A percentile compares a stretch with the other conserved stretches of the same genome.
These are phyloP conservation scores for Lasiurus borealis DNA, from an alignment of 2,113 vertebrate genomes.

Conservation along the genomic window DNA sequence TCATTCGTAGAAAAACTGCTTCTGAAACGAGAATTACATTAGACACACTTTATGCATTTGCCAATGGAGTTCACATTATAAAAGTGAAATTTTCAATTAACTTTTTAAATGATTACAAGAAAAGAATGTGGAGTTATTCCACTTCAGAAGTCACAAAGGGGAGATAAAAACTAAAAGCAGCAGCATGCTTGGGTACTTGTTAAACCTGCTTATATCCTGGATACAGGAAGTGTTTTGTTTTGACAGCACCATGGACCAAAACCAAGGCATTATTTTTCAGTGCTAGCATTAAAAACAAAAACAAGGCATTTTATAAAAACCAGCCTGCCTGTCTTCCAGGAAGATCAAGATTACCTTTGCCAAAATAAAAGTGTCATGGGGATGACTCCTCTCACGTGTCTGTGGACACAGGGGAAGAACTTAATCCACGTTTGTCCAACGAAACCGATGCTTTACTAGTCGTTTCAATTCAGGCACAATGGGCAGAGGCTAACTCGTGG, in stretches of 20 bases:
- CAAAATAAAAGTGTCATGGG: background rate
- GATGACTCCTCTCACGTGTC: background rate
- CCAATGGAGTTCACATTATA: conserved; percentile 44
- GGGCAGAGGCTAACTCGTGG: background rate
- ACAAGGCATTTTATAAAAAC: conserved; percentile 51
- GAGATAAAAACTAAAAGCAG: conserved; percentile 56
- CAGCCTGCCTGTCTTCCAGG: conserved; percentile 24
- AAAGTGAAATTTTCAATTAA: conserved; percentile 61
- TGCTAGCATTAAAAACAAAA: conserved; percentile 64
- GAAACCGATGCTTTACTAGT: background rate
- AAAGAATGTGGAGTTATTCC: conserved; percentile 54
- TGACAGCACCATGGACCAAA: conserved; percentile 57
- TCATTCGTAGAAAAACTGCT: conserved; percentile 54
- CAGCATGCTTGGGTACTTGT: background rate
- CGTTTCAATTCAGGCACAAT: background rate
- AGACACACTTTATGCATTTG: conserved; percentile 33
- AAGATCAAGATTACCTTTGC: background rate
- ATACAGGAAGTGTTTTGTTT: conserved; percentile 70
- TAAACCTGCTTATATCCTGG: conserved; percentile 59
- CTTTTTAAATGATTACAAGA: conserved; percentile 64
- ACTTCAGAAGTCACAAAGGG: conserved; percentile 50
- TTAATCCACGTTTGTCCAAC: background rate
- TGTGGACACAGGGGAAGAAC: background rate
- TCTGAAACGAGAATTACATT: conserved; percentile 49
- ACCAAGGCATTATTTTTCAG: conserved; percentile 59